Conservation (phyloP, 2,113 vertebrate species). For the Cynocephalus volans region DNA sequence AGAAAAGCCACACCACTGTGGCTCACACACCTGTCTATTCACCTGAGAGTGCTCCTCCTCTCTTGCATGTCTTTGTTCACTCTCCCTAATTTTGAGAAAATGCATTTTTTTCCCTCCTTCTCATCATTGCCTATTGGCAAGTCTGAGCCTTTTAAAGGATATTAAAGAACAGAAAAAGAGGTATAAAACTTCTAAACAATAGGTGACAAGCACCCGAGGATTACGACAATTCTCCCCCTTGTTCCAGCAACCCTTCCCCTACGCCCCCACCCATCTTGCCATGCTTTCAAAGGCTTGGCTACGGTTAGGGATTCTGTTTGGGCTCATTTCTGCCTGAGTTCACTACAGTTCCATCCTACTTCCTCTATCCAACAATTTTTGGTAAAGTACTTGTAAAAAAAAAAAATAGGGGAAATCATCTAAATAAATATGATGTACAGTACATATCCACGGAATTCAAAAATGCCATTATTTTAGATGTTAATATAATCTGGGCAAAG, state of each 20-base stretch:
- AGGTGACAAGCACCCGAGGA: background rate
- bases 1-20: background rate
- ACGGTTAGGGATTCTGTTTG: background rate
- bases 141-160: background rate
- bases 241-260: no score
- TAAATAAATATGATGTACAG: background rate
- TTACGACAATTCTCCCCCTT: background rate
- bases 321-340: background rate
- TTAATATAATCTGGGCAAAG: background rate
- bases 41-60: background rate
- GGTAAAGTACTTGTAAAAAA: background rate
- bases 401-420: background rate
- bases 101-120: background rate
- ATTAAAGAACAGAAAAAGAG: background rate
- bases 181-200: background rate
- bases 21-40: background rate
- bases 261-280: background rate
- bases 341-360: background rate
- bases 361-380: background rate
- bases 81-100: conserved; percentile 32
- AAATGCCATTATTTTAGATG: background rate
- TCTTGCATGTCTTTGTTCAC: background rate
- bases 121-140: background rate
- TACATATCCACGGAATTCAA: background rate
- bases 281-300: background rate